Evolutionary conservation across 1,140 invertebrate genomes (phyloP), one percentile per base, ranked within the genome.

Genomic region (Tribolium castaneum): DNA sequence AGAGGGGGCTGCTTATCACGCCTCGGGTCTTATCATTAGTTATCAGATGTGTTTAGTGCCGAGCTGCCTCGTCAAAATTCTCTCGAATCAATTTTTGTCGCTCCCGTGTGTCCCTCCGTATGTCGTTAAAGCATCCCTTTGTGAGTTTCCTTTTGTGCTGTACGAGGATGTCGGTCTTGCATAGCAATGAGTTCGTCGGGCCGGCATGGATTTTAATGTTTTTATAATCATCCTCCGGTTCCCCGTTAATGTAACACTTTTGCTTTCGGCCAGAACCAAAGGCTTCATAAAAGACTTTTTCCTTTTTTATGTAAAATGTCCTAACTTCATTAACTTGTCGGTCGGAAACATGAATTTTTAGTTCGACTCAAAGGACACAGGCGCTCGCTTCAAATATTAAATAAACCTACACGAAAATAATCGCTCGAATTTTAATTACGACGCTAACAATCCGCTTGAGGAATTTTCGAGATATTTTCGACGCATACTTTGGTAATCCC

Each of bases 161-260:
- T 73, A 22, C 66, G 54, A 59, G 75, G 51, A 78, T 72, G 25
- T 51, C 71, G 62, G 70, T 76, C 80, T 80, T 80, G 80, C 80
- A 80, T 80, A 80, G 70, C 77, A 80, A 80, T 80, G 77, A 80
- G 80, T 56, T 30, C 45, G 51, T 72, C 70, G 50, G 70, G 70
- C 39, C 70, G n/a, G 39, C 49, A 51, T 49, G 70, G 80, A 80
- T 80, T 80, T 80, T 80, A 80, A 80, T 80, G 80, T 80, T 80
- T 80, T 80, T 80, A 80, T 80, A 80, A 80, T 80, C 80, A 80
- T 71, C 70, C 62, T 50, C 51, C 39, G 70, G 70, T 50, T 75
- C 79, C 76, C 80, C 52, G 75, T 80, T 80, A 80, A 80, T 80
- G 80, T 80, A 80, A 79, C 80, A 80, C 80, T 80, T 80, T 80